A percentile compares a stretch with the other conserved stretches of the same genome.
phyloP scores from a whole-genome alignment of 2,797 vertebrate species.

The Diceros bicornis region DNA sequence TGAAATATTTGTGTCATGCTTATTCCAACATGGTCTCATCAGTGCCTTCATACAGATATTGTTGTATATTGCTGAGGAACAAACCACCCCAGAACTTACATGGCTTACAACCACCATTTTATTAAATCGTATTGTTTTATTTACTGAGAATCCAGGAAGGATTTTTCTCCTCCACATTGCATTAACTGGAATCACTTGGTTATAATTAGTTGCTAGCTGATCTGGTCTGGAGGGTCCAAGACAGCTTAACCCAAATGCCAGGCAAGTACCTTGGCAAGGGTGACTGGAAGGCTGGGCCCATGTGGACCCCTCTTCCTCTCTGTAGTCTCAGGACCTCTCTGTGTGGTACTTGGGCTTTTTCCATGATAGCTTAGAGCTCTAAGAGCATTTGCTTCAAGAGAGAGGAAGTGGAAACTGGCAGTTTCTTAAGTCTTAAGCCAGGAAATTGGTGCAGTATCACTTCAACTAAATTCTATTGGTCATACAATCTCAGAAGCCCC shows the following conservation, averaged over 20 bases:
- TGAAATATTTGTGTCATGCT: neutral
- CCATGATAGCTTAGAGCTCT: neutral
- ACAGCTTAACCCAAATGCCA: neutral
- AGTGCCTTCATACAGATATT: neutral
- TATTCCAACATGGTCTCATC: neutral
- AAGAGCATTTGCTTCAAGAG: neutral
- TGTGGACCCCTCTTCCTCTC: neutral
- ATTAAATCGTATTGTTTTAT: neutral
- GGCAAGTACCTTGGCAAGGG: neutral
- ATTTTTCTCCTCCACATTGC: neutral
- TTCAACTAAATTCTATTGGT: neutral
- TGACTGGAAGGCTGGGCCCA: neutral
- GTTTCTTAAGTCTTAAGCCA: neutral
- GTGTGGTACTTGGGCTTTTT: neutral
- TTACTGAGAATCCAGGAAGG: neutral
- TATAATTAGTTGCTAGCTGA: neutral
- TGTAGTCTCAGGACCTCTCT: neutral
- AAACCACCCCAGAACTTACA: neutral
- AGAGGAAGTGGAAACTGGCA: neutral
- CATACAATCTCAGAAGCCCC: neutral
- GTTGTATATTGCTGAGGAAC: neutral
- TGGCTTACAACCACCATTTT: neutral
- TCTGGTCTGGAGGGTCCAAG: neutral
- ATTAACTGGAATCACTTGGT: neutral
- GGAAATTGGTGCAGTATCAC: neutral